These are phyloP conservation scores for Rapana venosa DNA, from an alignment of 2,888 invertebrate species.

Conservation along the genomic window DNA sequence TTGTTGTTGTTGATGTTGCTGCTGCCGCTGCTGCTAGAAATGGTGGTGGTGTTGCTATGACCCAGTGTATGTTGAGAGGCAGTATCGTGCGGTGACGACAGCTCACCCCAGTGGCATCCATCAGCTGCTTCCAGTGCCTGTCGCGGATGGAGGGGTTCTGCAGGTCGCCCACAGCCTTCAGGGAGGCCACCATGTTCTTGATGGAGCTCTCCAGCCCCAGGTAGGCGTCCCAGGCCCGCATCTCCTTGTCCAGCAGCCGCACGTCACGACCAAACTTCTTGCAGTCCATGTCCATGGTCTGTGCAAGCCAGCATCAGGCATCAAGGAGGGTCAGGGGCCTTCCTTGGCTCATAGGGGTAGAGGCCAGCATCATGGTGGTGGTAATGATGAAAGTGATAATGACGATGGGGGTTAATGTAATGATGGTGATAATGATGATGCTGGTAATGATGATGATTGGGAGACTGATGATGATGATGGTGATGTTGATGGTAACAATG, in stretches of 20 bases:
- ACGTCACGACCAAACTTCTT: constrained; percentile 93
- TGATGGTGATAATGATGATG: too few species aligned
- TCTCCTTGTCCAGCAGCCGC: constrained; percentile 91
- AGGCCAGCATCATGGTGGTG: neutral
- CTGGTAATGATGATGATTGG: too few species aligned
- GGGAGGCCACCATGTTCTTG: constrained; percentile 96
- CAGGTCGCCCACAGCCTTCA: constrained; percentile 95
- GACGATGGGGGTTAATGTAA: too few species aligned
- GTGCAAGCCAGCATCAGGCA: constrained; percentile 13
- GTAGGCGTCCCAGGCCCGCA: constrained; percentile 96
- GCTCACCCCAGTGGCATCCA: constrained; percentile 91
- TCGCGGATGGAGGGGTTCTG: constrained; percentile 97
- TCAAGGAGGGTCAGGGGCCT: too few species aligned
- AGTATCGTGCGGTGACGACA: too few species aligned
- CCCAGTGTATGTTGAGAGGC: too few species aligned
- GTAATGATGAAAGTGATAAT: too few species aligned
- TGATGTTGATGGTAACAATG: neutral
- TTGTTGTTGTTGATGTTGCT: too few species aligned
- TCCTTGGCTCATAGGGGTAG: neutral
- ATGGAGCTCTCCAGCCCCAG: constrained; percentile 83
- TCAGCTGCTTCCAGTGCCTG: constrained; percentile 97
- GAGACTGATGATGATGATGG: too few species aligned
- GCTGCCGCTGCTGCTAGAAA: too few species aligned
- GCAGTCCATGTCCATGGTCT: constrained; percentile 94
- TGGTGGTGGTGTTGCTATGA: too few species aligned